Evolutionary conservation across 92 coral and sea anemone species (phyloP), one percentile per base, ranked within the genome.

Genomic region (Paramuricea clavata): DNA sequence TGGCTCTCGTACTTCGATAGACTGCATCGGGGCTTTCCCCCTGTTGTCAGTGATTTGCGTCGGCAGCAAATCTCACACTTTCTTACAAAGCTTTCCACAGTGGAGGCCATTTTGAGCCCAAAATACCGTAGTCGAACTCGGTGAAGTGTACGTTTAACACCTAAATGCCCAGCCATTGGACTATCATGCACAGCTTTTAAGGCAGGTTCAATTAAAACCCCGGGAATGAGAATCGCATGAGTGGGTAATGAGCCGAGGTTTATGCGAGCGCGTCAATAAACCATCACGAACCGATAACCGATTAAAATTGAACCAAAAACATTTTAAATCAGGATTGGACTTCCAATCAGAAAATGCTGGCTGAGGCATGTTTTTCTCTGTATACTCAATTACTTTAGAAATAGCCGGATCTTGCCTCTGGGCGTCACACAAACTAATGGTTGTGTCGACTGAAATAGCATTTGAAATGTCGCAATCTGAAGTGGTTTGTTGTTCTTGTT

Each of bases 121-220:
- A 62, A 78, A 62, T 81, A 87, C 25, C 87, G 87, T 35, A 47
- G 15, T 16, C 42, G 74, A 25, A 80, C 41, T n/a, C 59, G 35
- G 0, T 49, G 71, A 11, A 65, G 71, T 5, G 90, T 87, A 10
- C 73, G 79, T 5, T 35, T 65, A 26, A 65, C 16, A 65, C 73
- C 73, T 65, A 65, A 52, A 52, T 52, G 61, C 3, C 61, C 61
- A 52, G 61, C 61, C 3, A 52, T 3, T 3, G 19, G 61, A 26
- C 73, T 3, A 27, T 65, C 73, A 65, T 65, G 73, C 6, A 33
- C 77, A 8, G 57, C 80, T 56, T 41, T 3, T 41, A 74, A 47
- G 36, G 36, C 49, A 16, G 27, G 30, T 17, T 56, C 57, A 17
- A 74, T 47, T 6, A 74, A 27, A 8, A 56, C 10, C 17, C 36